Conservation (phyloP, 2,888 invertebrate genomes). For the Andrena haemorrhoa region DNA sequence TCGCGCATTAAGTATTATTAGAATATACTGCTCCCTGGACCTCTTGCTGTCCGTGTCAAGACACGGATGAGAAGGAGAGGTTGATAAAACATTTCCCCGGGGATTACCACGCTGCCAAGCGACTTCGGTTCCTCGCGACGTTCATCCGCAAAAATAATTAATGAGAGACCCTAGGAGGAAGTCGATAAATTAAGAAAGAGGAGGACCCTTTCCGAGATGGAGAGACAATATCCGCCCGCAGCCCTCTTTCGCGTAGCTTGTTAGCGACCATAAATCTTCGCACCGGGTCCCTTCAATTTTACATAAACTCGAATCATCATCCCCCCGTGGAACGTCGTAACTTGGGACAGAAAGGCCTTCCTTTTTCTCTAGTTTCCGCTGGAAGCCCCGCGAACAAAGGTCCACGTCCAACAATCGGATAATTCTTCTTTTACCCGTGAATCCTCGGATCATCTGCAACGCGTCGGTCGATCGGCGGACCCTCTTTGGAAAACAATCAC, state of each 20-base stretch:
- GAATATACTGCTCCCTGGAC: neutral
- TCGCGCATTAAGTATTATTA: constrained; percentile 32
- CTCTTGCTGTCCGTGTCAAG: neutral
- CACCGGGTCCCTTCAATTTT: constrained; percentile 4
- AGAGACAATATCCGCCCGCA: constrained; percentile 33
- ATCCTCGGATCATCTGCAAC: neutral
- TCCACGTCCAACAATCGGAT: neutral
- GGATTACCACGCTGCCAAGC: constrained; percentile 26
- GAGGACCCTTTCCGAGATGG: constrained; percentile 18
- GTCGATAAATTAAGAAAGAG: constrained; percentile 62
- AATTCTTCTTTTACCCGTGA: neutral
- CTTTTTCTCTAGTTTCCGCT: neutral
- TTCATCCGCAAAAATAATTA: constrained; percentile 61
- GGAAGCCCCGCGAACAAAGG: neutral
- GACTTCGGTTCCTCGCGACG: constrained; percentile 31
- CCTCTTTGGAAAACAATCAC: constrained; percentile 40
- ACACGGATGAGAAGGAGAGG: neutral
- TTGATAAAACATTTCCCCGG: constrained; percentile 32
- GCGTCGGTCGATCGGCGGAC: neutral
- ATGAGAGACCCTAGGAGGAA: constrained; percentile 45
- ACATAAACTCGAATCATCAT: constrained; percentile 1
- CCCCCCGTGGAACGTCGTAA: neutral
- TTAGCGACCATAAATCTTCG: constrained; percentile 54
- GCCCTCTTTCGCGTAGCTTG: constrained; percentile 26
- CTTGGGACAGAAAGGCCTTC: neutral